Base-by-base conservation (phyloP, 2,888 invertebrate species). In the Amiota minor region DNA sequence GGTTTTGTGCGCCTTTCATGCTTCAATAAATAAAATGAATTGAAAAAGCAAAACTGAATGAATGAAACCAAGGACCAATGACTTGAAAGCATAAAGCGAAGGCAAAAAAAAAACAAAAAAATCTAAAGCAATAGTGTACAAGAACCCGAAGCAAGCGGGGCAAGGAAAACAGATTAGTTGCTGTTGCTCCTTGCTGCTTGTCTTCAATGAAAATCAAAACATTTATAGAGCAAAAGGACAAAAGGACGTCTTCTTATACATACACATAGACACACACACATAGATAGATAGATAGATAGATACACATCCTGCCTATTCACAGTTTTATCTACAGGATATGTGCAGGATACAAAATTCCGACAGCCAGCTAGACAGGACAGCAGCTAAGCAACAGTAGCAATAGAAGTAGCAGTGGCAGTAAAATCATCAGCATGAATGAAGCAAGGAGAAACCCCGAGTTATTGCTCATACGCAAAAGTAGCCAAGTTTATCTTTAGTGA, bases 1-100 rank as follows among this genome's bases (percentile, higher is more conserved):
- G 67, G 16, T 68, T 68, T 23, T 68, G 67, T 68, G 49, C 81
- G 80, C 76, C 83, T 81, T 83, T 84, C 81, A 83, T 84, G 84
- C 83, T 83, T 81, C 83, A 84, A 84, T 84, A 83, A 83, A 83
- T 83, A 83, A 84, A 84, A 83, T 84, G 82, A 83, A 84, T 83
- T 83, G 83, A 83, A 83, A 83, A 81, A 77, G 74, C 78, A 74
- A 73, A 77, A 20, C 53, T 64, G 18, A 20, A 35, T 35, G 35
- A 18, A 59, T 12, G 20, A 59, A 16, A 59, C 20, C 59, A n/a
- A 59, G 59, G 11, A 59, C 35, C 35, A 59, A 20, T 20, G 18
- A 59, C 59, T 35, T 35, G 35, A 35, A 14, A 18, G 46, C 53
- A 53, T 20, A 23, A 68, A 9, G 50, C 12, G 18, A 50, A 12